phyloP scores from a whole-genome alignment of 2,113 vertebrate genomes.

The Malaclemys terrapin region DNA sequence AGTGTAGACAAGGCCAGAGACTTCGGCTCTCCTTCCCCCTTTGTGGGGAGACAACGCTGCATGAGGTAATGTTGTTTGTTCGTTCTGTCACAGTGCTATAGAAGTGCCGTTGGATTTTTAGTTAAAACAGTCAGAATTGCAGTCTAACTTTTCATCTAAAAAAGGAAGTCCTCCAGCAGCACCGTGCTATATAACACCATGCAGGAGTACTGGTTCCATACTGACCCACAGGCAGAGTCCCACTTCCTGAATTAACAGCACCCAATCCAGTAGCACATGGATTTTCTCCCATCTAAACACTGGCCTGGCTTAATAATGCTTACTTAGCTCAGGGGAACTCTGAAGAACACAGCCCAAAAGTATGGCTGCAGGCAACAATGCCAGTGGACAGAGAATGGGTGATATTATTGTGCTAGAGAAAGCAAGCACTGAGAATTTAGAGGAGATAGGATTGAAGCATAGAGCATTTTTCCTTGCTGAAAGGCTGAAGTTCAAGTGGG shows the following conservation, averaged over 20 bases:
- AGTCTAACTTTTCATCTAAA: not conserved
- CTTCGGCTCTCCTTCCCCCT: not conserved
- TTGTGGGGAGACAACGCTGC: not conserved
- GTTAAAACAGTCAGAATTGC: not conserved
- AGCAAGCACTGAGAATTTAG: not conserved
- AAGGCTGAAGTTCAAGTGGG: slow-evolving; percentile 6
- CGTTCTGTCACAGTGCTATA: not conserved
- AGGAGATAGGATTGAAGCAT: not conserved
- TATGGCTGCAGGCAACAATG: not conserved
- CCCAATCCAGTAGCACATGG: not conserved
- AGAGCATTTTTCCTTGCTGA: not conserved
- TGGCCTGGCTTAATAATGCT: too few relatives aligned
- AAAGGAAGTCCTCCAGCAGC: not conserved
- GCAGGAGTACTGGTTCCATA: rapidly evolving
- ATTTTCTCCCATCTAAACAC: not conserved
- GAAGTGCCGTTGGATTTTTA: not conserved
- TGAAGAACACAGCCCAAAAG: not conserved
- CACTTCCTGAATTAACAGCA: not conserved
- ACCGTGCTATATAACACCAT: too few relatives aligned
- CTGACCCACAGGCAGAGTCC: not conserved
- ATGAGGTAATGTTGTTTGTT: too few relatives aligned
- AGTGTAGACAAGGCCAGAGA: too few relatives aligned
- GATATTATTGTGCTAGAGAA: not conserved
- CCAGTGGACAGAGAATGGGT: not conserved
- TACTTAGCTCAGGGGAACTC: not conserved